These are phyloP conservation scores for Teinopalpus imperialis DNA, from an alignment of 2,888 invertebrate genomes.

Conservation along the genomic window DNA sequence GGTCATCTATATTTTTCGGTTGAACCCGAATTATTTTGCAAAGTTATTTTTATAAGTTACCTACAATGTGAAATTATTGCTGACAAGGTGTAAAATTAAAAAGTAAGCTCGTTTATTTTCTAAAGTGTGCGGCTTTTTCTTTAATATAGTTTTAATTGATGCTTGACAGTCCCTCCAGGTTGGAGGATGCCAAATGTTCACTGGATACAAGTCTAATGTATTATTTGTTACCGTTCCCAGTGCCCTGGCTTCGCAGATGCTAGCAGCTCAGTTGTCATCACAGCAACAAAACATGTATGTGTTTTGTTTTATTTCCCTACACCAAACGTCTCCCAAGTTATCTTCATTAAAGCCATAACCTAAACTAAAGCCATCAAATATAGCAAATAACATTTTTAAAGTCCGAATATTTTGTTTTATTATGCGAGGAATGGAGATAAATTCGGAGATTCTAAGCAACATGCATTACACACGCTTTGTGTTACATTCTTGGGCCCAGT, in stretches of 20 bases:
- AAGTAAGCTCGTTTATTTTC: conserved; percentile 2
- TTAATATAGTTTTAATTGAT: conserved; percentile 23
- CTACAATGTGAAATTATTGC: neutral
- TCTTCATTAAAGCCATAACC: conserved; percentile 28
- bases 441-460: conserved; percentile 63
- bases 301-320: conserved; percentile 74
- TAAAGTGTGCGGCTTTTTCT: conserved; percentile 64
- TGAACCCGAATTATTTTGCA: too few relatives aligned
- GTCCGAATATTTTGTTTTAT: neutral
- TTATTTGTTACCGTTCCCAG: conserved; percentile 88
- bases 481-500: conserved; percentile 58
- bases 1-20: too few relatives aligned
- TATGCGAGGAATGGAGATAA: conserved; percentile 46
- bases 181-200: conserved; percentile 41
- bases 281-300: conserved; percentile 97
- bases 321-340: conserved; percentile 50
- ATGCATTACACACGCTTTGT: conserved; percentile 73
- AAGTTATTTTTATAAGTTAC: too few relatives aligned
- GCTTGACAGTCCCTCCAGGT: conserved; percentile 40
- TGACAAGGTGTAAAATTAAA: neutral
- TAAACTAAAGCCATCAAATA: conserved; percentile 12
- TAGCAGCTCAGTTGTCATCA: conserved; percentile 95
- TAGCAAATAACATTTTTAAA: neutral
- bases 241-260: conserved; percentile 98
- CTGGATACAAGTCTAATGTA: conserved; percentile 66